These are phyloP conservation scores for Glossophaga mutica DNA, from an alignment of 2,797 vertebrate species.

Conservation along the genomic window DNA sequence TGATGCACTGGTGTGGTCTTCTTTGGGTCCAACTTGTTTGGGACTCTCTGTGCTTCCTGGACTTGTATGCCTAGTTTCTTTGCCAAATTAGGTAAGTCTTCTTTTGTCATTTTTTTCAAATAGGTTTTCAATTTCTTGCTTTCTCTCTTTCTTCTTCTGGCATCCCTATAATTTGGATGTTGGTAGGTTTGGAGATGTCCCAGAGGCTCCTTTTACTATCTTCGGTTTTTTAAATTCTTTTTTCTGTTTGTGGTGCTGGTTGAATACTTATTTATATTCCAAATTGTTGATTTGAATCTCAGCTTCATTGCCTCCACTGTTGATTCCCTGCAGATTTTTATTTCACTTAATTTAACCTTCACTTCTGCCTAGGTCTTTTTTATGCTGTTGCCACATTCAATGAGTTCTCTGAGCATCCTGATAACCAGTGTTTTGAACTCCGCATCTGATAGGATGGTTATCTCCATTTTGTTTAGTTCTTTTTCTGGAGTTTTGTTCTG, in stretches of 20 bases:
- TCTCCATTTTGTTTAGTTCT: neutral
- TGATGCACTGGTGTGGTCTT: neutral
- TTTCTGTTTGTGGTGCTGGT: neutral
- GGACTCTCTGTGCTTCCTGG: no score
- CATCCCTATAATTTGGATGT: neutral
- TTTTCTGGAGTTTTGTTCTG: neutral
- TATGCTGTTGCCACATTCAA: neutral
- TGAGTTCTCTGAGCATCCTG: neutral
- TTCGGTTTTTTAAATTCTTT: neutral
- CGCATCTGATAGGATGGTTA: neutral
- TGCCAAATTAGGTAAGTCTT: neutral
- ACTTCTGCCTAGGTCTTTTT: neutral
- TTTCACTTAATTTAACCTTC: neutral
- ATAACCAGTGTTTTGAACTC: neutral
- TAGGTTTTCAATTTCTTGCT: neutral
- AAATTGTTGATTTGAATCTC: neutral
- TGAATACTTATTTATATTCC: neutral
- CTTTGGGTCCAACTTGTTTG: neutral
- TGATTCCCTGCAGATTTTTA: neutral
- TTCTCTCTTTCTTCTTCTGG: neutral
- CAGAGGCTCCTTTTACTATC: neutral
- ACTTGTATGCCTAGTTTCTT: neutral
- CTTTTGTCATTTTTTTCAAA: neutral
- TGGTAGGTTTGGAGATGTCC: neutral
- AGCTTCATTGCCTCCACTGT: neutral